Evolutionary conservation across 35 echinoderm and acorn worm genomes (phyloP).

Genomic region (Strongylocentrotus purpuratus): DNA sequence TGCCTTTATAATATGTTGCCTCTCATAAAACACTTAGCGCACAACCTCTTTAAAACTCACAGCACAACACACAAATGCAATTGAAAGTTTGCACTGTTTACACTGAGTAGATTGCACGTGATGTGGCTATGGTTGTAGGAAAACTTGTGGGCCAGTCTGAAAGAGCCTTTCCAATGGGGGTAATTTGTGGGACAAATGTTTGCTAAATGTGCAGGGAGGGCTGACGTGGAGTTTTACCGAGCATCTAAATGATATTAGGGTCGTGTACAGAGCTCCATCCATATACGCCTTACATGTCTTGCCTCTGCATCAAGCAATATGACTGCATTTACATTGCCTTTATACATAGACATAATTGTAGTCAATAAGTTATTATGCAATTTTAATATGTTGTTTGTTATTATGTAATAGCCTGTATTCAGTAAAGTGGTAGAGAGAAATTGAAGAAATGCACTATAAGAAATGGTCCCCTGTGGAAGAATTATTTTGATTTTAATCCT

Average conservation of each 20-base stretch:
- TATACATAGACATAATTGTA: no score
- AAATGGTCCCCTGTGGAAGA: no score
- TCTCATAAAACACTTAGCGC: background rate
- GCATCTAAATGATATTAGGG: background rate
- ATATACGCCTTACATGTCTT: background rate
- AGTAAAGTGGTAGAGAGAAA: no score
- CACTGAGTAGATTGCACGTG: background rate
- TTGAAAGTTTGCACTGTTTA: background rate
- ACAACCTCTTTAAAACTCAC: background rate
- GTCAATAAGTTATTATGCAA: no score
- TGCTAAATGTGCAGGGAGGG: background rate
- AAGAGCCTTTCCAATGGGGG: background rate
- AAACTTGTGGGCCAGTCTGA: background rate
- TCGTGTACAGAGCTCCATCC: background rate
- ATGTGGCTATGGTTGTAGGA: background rate
- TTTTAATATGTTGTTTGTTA: no score
- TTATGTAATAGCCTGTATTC: no score
- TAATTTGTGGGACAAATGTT: slow-evolving; percentile 34
- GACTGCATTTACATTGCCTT: no score
- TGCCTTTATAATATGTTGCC: background rate
- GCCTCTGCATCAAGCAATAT: no score
- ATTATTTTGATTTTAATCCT: no score
- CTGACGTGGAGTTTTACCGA: background rate
- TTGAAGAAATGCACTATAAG: no score
- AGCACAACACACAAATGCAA: background rate